Base-by-base conservation (phyloP, 2,888 invertebrate genomes). In the Aleiodes testaceus region DNA sequence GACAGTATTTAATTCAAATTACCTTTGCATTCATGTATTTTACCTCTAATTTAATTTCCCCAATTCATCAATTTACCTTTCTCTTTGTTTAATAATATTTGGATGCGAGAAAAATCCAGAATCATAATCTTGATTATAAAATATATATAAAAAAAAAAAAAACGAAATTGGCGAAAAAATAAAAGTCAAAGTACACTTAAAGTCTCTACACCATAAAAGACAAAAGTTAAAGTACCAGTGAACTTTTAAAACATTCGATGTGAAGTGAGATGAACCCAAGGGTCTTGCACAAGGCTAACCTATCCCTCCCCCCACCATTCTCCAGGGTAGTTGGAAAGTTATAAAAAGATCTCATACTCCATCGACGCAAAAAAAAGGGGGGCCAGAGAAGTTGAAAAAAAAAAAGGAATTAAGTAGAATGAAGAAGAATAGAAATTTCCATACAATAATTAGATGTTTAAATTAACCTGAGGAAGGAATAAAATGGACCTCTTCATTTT, bases 391-490 rank as follows among this genome's bases (percentile, higher is more conserved):
- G 11, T 0, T 3, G 9, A 36, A 64, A 52, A 66, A 70, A 77
- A 76, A 72, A 69, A 71, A 72, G 68, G 70, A 36, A 36, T 36
- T 9, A 36, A 36, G 7, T 36, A 36, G 36, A 36, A 36, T 36
- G 36, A 36, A 36, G 36, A 36, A 36, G 36, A 36, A 36, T 36
- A 36, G 52, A 79, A 82, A 83, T 81, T 83, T 84, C 81, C 82
- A 81, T 82, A 79, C 80, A 82, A 84, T 84, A 84, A 84, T 84
- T 84, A 84, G 80, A 81, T 84, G 79, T 79, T 78, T 79, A 80
- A 84, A 84, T 81, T 80, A 80, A 79, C 78, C 75, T 78, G 80
- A 83, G 81, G 80, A 83, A 81, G 79, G 79, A 79, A 80, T 80
- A 82, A 81, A 81, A 67, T 55, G 44, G 81, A 80, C 78, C 81